Evolutionary conservation across 2,888 invertebrate genomes (phyloP).

Genomic region (Lithodes maja): DNA sequence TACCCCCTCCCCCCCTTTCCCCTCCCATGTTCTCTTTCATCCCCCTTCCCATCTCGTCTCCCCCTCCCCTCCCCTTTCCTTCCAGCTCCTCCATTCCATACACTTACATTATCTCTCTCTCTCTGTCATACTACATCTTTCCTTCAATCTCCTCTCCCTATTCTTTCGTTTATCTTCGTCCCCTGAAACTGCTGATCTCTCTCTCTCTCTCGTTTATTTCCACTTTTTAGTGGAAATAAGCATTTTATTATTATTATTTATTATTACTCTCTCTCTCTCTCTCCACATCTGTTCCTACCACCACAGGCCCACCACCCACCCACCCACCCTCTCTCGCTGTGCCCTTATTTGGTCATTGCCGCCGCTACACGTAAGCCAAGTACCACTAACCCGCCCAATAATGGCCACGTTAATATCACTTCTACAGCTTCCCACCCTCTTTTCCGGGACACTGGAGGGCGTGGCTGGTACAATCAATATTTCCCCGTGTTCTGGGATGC

Average conservation of each 20-base stretch:
- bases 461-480: too few relatives aligned
- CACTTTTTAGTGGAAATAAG: not conserved
- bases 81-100: not conserved
- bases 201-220: not conserved
- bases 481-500: too few relatives aligned
- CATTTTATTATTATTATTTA: not conserved
- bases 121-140: not conserved
- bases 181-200: not conserved
- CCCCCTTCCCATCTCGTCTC: not conserved
- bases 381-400: not conserved
- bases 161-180: not conserved
- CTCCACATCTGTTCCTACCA: not conserved
- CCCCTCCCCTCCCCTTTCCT: not conserved
- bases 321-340: not conserved
- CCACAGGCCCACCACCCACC: not conserved
- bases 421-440: too few relatives aligned
- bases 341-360: not conserved
- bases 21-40: not conserved
- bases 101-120: not conserved
- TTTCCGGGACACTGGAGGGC: too few relatives aligned
- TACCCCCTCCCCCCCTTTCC: not conserved
- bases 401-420: too few relatives aligned
- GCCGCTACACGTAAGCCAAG: not conserved
- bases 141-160: not conserved
- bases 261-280: not conserved